Conservation (phyloP, 2,888 invertebrate genomes). For the Synergus gifuensis region DNA sequence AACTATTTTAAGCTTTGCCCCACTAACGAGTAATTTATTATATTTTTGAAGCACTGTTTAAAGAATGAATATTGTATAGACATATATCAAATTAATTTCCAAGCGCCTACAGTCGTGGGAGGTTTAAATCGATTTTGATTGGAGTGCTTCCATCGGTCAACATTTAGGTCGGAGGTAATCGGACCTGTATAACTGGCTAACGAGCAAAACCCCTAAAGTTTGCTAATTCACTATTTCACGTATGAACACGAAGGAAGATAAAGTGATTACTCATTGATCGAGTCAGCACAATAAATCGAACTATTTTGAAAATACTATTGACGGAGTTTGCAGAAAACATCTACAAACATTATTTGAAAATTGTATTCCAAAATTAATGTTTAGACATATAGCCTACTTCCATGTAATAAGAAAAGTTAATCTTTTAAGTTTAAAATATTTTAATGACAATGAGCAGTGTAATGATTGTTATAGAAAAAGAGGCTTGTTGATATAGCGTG, state of each 20-base stretch:
- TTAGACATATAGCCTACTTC: too few relatives aligned
- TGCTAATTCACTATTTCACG: slow-evolving; percentile 21
- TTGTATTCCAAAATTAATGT: too few relatives aligned
- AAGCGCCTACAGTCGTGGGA: neutral
- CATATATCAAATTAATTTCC: too few relatives aligned
- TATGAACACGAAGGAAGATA: slow-evolving; percentile 6
- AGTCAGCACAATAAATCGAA: neutral
- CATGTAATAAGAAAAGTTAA: too few relatives aligned
- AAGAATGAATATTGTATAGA: too few relatives aligned
- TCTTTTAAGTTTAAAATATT: too few relatives aligned
- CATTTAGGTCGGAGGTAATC: slow-evolving; percentile 21
- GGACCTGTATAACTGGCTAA: slow-evolving; percentile 35
- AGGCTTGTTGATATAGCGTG: neutral
- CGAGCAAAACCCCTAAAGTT: slow-evolving; percentile 40
- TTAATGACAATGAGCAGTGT: too few relatives aligned
- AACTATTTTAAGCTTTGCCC: too few relatives aligned
- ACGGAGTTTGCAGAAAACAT: too few relatives aligned
- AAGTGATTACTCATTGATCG: neutral
- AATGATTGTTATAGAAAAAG: neutral
- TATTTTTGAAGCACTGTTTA: too few relatives aligned
- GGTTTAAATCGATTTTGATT: slow-evolving; percentile 38
- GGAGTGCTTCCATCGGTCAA: slow-evolving; percentile 12
- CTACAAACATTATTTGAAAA: too few relatives aligned
- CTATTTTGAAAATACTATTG: too few relatives aligned
- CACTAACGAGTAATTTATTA: neutral